phyloP scores from a whole-genome alignment of 1,140 invertebrate species.

The fruit fly (Drosophila melanogaster) region Release_6_plus_ISO1_MT NC_004354.4:849001-849500 shows the following conservation, averaged over 20 bases:
- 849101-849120: background rate
- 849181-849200: conserved; percentile 49
- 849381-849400: conserved; percentile 69
- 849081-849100: conserved; percentile 12
- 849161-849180: background rate
- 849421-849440: conserved; percentile 77
- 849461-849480: conserved; percentile 22
- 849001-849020: background rate
- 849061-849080: conserved; percentile 35
- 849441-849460: conserved; percentile 41
- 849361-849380: conserved; percentile 25
- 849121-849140: conserved; percentile 36
- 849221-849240: conserved; percentile 70
- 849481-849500: conserved; percentile 37
- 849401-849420: conserved; percentile 81
- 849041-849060: conserved; percentile 23
- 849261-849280: conserved; percentile 56
- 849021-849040: background rate
- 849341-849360: background rate
- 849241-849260: conserved; percentile 42
- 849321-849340: background rate
- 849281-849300: conserved; percentile 9
- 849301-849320: background rate
- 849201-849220: conserved; percentile 69
- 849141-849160: conserved; percentile 4